Evolutionary conservation across 1,140 invertebrate genomes (phyloP).

Genomic region (Diorhabda elongata): DNA sequence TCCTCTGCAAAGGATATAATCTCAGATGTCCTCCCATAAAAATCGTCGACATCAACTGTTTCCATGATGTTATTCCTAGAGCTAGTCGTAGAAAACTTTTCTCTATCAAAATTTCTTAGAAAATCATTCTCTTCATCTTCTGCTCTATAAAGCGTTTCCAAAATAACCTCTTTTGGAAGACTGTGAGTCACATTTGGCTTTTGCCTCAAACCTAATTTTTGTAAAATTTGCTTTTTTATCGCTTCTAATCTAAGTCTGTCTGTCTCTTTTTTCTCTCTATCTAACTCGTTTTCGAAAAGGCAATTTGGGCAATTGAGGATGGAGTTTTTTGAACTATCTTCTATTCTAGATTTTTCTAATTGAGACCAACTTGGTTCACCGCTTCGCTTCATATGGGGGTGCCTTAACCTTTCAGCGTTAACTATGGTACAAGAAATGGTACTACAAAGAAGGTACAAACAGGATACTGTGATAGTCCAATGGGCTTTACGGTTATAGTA

Average conservation of each 20-base stretch:
- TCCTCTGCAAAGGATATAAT: constrained; percentile 78
- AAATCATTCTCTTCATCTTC: constrained; percentile 48
- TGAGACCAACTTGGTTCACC: constrained; percentile 19
- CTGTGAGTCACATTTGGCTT: constrained; percentile 68
- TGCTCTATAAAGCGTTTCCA: constrained; percentile 65
- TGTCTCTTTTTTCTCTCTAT: constrained; percentile 43
- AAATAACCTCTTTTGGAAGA: constrained; percentile 61
- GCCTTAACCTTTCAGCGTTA: constrained; percentile 29
- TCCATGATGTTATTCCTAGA: constrained; percentile 35
- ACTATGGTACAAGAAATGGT: constrained; percentile 28
- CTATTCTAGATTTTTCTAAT: constrained; percentile 31
- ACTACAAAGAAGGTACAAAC: constrained; percentile 36
- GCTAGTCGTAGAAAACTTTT: constrained; percentile 36
- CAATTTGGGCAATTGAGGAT: constrained; percentile 42
- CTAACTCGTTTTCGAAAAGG: constrained; percentile 36
- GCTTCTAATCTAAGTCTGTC: constrained; percentile 66
- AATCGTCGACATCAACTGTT: constrained; percentile 59
- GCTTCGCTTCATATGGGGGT: constrained; percentile 29
- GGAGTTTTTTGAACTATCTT: constrained; percentile 32
- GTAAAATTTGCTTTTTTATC: constrained; percentile 72
- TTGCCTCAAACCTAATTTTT: constrained; percentile 63
- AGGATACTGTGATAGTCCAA: constrained; percentile 33
- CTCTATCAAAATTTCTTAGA: constrained; percentile 34
- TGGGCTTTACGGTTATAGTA: constrained; percentile 30
- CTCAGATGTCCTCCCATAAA: constrained; percentile 73